Evolutionary conservation across 2,888 invertebrate genomes (phyloP), one percentile per base, ranked within the genome.

Genomic region (Pimpla rufipes): DNA sequence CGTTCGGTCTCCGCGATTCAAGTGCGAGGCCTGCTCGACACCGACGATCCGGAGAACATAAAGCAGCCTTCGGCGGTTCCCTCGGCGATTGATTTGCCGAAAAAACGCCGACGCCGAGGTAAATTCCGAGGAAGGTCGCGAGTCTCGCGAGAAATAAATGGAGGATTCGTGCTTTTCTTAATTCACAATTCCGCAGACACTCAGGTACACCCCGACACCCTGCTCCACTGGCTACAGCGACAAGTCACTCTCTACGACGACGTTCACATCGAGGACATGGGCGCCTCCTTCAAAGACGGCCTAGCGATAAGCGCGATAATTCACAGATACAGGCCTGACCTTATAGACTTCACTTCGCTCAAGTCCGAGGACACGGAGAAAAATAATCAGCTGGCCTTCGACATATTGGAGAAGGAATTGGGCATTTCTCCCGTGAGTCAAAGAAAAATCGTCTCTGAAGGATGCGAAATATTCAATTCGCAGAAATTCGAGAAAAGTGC

Each of bases 271-370:
- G 94, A 94, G 59, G 96, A 97, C 92, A 94, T 97, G 89, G 95
- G 95, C n/a, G 94, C 95, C 0, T 96, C 97, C 1, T 96, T 98
- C 93, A 95, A 95, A 91, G 95, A 94, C 91, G 95, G 96, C 83
- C 90, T 96, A 90, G 94, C 96, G 29, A 93, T 97, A 85, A 96
- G 96, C 93, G 96, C 96, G 81, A 95, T 98, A 87, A 95, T 98
- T 86, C 95, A 96, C 90, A 96, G 97, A 85, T 99, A 98, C 94
- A 95, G 98, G 81, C 99, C 99, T 2, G 98, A 98, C 94, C 94
- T 99, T 89, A 94, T 98, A 87, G 97, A 98, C 87, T 96, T 96
- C 90, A 94, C 95, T 88, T 94, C 95, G 71, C 94, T 97, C 66
- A 95, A 95, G 88, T 94, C 95, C 76, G 95, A 95, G 87, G 96